Evolutionary conservation across 2,113 vertebrate genomes (phyloP).

Genomic region (Suncus etruscus): DNA sequence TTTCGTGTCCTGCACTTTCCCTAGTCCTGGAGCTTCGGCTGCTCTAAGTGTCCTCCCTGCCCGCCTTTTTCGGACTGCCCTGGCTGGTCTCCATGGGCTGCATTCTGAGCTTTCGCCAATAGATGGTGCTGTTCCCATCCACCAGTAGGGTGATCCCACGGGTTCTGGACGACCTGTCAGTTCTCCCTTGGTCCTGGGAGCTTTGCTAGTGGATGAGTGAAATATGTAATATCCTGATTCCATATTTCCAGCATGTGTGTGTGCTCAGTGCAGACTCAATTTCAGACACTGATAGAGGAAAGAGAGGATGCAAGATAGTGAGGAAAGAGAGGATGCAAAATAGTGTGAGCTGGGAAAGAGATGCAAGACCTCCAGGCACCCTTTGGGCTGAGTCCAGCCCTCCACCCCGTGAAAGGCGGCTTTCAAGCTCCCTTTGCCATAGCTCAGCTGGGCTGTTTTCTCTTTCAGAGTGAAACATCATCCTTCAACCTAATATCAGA

Average conservation of each 20-base stretch:
- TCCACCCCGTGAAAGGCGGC: too few species aligned
- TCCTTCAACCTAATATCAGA: conserved; percentile 84
- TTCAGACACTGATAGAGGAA: not conserved
- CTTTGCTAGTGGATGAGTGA: not conserved
- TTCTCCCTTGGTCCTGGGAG: not conserved
- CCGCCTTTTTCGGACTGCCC: not conserved
- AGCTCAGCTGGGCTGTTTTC: not conserved
- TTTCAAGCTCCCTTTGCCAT: too few species aligned
- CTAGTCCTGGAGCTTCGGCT: not conserved
- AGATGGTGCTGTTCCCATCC: not conserved
- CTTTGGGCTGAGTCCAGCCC: too few species aligned
- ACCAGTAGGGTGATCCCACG: too few species aligned
- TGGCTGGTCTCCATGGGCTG: not conserved
- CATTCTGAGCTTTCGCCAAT: not conserved
- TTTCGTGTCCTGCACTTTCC: too few species aligned
- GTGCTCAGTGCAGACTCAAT: not conserved
- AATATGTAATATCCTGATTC: not conserved
- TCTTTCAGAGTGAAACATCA: conserved; percentile 81
- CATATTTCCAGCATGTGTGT: not conserved
- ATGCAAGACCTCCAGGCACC: too few species aligned
- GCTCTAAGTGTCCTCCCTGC: not conserved
- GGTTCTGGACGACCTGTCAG: too few species aligned
- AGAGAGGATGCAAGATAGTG: too few species aligned
- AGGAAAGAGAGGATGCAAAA: too few species aligned
- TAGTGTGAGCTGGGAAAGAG: too few species aligned